Conservation (phyloP, 2,113 vertebrate genomes). For the Rhinoderma darwinii region DNA sequence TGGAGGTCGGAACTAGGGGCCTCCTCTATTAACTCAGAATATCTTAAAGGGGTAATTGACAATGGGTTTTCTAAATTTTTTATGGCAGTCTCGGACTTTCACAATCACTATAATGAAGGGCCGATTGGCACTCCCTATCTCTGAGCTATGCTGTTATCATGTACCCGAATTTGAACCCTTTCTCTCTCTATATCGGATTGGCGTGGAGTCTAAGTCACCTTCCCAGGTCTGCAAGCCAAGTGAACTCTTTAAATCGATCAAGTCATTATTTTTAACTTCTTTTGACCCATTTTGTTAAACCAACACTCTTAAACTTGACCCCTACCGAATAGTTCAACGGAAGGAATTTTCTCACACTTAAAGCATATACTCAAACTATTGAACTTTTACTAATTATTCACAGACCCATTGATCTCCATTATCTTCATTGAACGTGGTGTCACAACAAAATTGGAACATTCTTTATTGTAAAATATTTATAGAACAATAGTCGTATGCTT, state of each 20-base stretch:
- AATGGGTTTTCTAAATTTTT: too few species aligned
- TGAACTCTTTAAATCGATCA: too few species aligned
- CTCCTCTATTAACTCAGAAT: too few species aligned
- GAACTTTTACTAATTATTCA: background rate
- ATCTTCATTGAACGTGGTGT: background rate
- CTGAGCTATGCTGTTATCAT: background rate
- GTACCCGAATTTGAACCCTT: background rate
- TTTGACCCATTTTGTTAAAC: background rate
- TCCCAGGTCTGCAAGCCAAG: too few species aligned
- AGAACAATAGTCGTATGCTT: background rate
- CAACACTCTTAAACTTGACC: background rate
- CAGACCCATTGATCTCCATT: conserved; percentile 1
- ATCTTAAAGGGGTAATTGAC: too few species aligned
- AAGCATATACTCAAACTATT: background rate
- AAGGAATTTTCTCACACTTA: background rate
- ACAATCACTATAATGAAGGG: background rate
- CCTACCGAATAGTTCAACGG: background rate
- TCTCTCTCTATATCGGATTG: background rate
- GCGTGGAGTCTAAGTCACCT: background rate
- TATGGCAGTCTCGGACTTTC: too few species aligned
- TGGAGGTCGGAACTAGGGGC: too few species aligned
- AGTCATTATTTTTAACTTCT: background rate
- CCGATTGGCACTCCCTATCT: background rate
- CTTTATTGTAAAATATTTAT: background rate
- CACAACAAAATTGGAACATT: background rate